Evolutionary conservation across 2,888 invertebrate species (phyloP).

Genomic region (Limnephilus rhombicus): DNA sequence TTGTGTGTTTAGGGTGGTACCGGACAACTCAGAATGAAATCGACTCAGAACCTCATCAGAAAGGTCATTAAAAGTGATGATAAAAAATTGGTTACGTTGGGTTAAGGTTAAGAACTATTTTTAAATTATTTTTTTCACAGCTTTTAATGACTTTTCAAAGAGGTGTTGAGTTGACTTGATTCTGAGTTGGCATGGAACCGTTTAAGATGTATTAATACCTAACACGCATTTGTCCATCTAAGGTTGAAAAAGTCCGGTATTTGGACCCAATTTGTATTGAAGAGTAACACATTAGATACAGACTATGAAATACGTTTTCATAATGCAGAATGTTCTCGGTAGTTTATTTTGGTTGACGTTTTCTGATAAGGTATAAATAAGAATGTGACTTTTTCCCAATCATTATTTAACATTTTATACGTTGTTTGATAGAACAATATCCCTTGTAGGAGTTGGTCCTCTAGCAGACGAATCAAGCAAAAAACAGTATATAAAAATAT

Average conservation of each 20-base stretch:
- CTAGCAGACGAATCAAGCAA: not conserved
- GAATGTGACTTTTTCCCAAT: not conserved
- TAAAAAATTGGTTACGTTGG: too few relatives aligned
- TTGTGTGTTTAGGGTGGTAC: too few relatives aligned
- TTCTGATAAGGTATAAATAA: not conserved
- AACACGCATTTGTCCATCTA: not conserved
- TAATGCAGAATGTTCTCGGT: not conserved
- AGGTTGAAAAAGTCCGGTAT: not conserved
- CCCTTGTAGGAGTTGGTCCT: not conserved
- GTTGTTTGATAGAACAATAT: not conserved
- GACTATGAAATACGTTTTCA: not conserved
- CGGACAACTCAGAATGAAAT: too few relatives aligned
- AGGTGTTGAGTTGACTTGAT: too few relatives aligned
- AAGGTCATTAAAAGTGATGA: too few relatives aligned
- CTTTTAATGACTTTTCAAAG: too few relatives aligned
- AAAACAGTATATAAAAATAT: not conserved
- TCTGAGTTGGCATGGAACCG: too few relatives aligned
- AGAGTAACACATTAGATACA: not conserved
- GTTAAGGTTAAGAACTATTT: too few relatives aligned
- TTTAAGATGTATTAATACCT: too few relatives aligned
- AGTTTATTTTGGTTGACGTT: not conserved
- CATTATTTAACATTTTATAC: not conserved
- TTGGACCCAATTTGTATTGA: not conserved
- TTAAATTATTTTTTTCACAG: too few relatives aligned
- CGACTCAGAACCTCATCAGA: too few relatives aligned